A percentile compares a stretch with the other conserved stretches of the same genome.
Evolutionary conservation across 2,113 vertebrate species (phyloP).

Genomic region (Pomatostomus ruficeps): DNA sequence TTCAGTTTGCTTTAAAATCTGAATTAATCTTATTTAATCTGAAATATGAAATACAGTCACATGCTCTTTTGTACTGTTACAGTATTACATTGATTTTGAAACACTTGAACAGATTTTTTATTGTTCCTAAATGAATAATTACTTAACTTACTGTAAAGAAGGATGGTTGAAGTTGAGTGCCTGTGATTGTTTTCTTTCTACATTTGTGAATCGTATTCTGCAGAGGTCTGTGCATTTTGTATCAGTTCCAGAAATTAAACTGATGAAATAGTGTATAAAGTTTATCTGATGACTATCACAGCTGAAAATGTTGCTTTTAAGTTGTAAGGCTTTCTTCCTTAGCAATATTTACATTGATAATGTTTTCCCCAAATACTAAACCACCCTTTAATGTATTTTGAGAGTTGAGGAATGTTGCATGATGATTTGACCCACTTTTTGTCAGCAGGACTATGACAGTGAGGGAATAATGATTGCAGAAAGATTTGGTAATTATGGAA

Average conservation of each 20-base stretch:
- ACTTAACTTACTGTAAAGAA: background rate
- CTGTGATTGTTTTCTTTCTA: background rate
- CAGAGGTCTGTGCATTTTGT: background rate
- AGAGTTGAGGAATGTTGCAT: background rate
- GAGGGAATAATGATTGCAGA: background rate
- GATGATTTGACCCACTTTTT: background rate
- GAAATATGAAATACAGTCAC: conserved; percentile 16
- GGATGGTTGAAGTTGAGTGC: background rate
- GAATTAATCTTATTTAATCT: background rate
- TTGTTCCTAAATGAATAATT: background rate
- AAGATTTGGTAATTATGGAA: background rate
- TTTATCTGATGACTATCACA: background rate
- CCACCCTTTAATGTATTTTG: background rate
- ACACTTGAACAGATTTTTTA: background rate
- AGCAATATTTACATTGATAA: background rate
- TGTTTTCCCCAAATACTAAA: background rate
- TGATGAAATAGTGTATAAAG: background rate
- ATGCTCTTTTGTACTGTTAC: background rate
- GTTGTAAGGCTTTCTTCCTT: background rate
- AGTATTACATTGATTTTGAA: background rate
- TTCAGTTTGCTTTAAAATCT: background rate
- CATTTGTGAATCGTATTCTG: background rate
- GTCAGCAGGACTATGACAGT: background rate
- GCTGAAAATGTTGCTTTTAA: background rate
- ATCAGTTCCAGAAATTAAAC: background rate